Percentiles rank a stretch among this genome's conserved stretches.
Evolutionary conservation across 2,113 vertebrate genomes (phyloP).

Genomic region (Ptilonorhynchus violaceus): DNA sequence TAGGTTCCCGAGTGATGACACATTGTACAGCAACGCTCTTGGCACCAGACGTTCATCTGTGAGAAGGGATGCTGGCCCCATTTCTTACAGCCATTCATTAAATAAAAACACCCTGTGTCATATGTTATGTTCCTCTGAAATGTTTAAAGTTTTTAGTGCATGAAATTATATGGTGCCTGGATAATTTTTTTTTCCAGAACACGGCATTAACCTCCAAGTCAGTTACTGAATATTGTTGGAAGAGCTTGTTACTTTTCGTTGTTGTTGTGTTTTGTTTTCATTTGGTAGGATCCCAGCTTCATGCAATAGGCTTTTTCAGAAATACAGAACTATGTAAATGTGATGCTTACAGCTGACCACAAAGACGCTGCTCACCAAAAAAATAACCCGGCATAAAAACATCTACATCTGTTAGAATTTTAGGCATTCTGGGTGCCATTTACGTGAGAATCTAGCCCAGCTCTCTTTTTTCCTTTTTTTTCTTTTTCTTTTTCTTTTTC

Average conservation of each 20-base stretch:
- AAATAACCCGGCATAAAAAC: background rate
- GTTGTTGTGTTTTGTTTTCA: conserved; percentile 15
- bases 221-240: conserved; percentile 6
- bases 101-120: conserved; percentile 46
- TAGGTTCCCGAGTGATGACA: conserved; percentile 70
- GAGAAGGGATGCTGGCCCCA: conserved; percentile 46
- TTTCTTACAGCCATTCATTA: conserved; percentile 60
- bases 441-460: background rate
- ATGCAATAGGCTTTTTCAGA: conserved; percentile 25
- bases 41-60: background rate
- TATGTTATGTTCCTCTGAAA: conserved; percentile 37
- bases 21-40: conserved; percentile 51
- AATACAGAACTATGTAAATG: background rate
- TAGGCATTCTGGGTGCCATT: background rate
- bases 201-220: background rate
- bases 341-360: conserved; percentile 10
- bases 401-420: background rate
- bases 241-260: background rate
- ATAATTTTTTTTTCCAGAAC: background rate
- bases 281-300: background rate
- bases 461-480: background rate
- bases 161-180: conserved; percentile 40
- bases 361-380: background rate
- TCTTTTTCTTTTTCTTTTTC: background rate
- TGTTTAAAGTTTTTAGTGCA: conserved; percentile 37